These are phyloP conservation scores for Bubo bubo DNA, from an alignment of 2,113 vertebrate genomes.

Conservation along the genomic window DNA sequence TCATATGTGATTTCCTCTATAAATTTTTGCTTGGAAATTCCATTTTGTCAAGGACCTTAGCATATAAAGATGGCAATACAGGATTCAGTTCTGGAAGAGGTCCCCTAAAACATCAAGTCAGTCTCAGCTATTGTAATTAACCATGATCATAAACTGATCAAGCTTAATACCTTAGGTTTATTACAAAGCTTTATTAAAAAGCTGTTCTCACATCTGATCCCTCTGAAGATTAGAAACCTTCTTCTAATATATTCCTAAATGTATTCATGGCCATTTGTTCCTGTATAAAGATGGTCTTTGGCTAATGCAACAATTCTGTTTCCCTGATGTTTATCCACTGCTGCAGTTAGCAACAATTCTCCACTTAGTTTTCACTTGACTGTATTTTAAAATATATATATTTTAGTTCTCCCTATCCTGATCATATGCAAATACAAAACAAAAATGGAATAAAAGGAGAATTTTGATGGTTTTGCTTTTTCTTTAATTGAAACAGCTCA, in stretches of 20 bases:
- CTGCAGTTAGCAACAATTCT: background rate
- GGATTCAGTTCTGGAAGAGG: background rate
- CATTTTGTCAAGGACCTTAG: background rate
- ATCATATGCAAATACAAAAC: background rate
- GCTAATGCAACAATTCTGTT: background rate
- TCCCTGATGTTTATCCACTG: background rate
- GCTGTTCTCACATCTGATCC: background rate
- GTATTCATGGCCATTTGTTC: background rate
- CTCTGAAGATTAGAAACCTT: background rate
- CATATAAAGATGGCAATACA: background rate
- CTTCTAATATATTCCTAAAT: background rate
- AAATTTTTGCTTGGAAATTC: background rate
- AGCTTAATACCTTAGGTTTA: background rate
- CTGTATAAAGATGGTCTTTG: background rate
- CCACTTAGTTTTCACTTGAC: background rate
- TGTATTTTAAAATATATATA: background rate
- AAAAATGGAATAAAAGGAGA: background rate
- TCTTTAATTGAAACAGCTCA: background rate
- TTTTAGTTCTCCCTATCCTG: background rate
- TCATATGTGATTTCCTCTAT: background rate
- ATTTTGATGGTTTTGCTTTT: background rate
- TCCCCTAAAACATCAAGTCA: background rate
- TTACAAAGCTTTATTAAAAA: slow-evolving; percentile 2
- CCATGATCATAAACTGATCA: background rate
- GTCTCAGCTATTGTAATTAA: background rate